Evolutionary conservation across 2,797 vertebrate species (phyloP).

Genomic region (Phrynocephalus vlangalii): DNA sequence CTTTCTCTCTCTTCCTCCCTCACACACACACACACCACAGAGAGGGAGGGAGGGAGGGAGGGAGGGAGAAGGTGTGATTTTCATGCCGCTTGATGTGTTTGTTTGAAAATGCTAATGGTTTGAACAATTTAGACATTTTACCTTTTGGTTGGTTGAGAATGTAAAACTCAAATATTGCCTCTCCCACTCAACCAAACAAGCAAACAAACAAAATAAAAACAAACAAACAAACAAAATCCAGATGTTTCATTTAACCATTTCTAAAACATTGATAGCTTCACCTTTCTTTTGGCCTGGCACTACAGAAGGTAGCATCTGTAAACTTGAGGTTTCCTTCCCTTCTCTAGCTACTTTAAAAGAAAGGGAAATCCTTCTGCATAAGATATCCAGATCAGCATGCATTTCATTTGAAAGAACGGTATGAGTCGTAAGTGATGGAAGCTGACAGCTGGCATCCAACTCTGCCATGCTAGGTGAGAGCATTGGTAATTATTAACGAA

Average conservation of each 20-base stretch:
- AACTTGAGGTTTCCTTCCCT: neutral
- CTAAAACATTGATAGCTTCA: neutral
- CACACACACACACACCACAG: neutral
- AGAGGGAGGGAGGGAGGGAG: neutral
- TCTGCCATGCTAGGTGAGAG: slow-evolving; percentile 70
- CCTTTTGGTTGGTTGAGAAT: neutral
- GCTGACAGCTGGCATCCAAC: slow-evolving; percentile 66
- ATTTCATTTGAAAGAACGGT: slow-evolving; percentile 39
- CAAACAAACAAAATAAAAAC: too few species aligned
- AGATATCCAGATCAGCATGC: slow-evolving; percentile 36
- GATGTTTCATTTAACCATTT: neutral
- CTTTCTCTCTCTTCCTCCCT: too few species aligned
- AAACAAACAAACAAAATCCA: neutral
- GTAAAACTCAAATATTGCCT: neutral
- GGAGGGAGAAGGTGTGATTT: neutral
- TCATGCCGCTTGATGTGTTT: neutral
- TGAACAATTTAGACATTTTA: neutral
- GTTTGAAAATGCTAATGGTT: neutral
- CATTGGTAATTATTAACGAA: slow-evolving; percentile 62
- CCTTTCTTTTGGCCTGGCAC: neutral
- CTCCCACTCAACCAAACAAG: neutral
- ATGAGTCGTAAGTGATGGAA: slow-evolving; percentile 46
- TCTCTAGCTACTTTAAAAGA: slow-evolving; percentile 29
- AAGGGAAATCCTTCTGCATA: slow-evolving; percentile 44
- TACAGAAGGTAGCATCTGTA: neutral